phyloP scores from a whole-genome alignment of 2,113 vertebrate species.

The Telmatochromis bifrenatus region DNA sequence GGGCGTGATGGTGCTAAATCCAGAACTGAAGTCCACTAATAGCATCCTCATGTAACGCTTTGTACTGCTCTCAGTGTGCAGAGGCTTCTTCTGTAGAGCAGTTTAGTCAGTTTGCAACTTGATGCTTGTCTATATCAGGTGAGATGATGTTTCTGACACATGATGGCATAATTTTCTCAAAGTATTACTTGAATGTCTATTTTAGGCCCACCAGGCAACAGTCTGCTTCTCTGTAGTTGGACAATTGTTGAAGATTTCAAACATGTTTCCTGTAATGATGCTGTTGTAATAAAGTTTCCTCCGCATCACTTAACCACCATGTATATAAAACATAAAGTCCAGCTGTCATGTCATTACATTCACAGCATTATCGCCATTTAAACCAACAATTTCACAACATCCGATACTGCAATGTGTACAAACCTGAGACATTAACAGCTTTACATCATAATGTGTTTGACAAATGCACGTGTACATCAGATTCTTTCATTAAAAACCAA shows the following conservation, averaged over 20 bases:
- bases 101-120: background rate
- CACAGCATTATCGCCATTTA: background rate
- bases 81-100: background rate
- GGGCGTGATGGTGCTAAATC: background rate
- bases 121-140: background rate
- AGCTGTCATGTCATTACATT: background rate
- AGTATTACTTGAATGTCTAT: background rate
- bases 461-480: background rate
- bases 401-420: background rate
- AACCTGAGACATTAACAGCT: background rate
- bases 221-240: background rate
- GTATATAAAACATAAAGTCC: background rate
- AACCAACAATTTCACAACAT: background rate
- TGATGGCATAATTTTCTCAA: background rate
- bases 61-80: background rate
- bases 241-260: background rate
- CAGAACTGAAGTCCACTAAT: background rate
- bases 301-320: fast-evolving
- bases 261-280: background rate
- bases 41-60: background rate
- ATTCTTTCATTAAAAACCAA: background rate
- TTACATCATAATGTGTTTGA: background rate
- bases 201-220: background rate
- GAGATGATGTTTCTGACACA: background rate
- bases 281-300: background rate